Evolutionary conservation across 2,797 vertebrate genomes (phyloP).

Genomic region (Loris lydekkerianus): DNA sequence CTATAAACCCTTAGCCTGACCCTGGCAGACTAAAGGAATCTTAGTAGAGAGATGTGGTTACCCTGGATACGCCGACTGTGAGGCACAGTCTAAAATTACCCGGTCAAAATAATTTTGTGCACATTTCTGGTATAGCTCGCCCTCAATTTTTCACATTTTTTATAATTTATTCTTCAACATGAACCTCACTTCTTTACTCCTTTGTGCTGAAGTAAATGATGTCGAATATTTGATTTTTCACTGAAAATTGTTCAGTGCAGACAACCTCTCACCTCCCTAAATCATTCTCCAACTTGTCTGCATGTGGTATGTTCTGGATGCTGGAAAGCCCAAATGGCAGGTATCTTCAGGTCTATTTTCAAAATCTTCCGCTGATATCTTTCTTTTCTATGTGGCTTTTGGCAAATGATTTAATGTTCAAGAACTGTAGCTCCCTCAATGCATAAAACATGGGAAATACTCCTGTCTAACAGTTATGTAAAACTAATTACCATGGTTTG

Average conservation of each 20-base stretch:
- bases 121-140: not conserved
- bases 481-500: conserved; percentile 71
- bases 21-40: not conserved
- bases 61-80: not conserved
- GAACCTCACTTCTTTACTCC: not conserved
- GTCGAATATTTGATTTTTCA: not conserved
- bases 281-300: not conserved
- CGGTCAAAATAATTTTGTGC: not conserved
- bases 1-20: not conserved
- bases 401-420: conserved; percentile 58
- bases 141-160: not conserved
- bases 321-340: not conserved
- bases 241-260: not conserved
- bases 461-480: conserved; percentile 69
- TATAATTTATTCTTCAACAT: not conserved
- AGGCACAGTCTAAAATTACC: not conserved
- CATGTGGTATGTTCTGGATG: not conserved
- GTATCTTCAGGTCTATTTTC: not conserved
- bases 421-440: not conserved
- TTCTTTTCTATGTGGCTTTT: conserved; percentile 50
- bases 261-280: too few species aligned
- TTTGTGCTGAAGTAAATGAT: not conserved
- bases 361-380: conserved; percentile 17
- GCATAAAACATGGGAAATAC: conserved; percentile 64
- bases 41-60: not conserved